phyloP scores from a whole-genome alignment of 2,113 vertebrate species.

The Lipophrys pholis region DNA sequence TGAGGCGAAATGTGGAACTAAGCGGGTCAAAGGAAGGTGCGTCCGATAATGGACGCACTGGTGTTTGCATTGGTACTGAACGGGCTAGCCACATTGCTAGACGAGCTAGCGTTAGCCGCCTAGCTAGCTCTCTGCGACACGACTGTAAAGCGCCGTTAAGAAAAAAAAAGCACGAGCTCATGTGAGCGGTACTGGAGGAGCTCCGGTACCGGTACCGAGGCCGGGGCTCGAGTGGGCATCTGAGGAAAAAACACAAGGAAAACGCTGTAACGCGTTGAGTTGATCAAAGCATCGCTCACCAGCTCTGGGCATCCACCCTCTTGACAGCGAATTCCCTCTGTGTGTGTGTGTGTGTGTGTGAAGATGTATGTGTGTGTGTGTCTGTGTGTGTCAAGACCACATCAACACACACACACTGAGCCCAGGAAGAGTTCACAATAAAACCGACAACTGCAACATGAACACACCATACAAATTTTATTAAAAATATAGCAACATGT shows the following conservation, averaged over 20 bases:
- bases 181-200: background rate
- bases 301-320: constrained; percentile 84
- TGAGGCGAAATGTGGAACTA: background rate
- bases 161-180: constrained; percentile 13
- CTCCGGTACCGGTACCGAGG: background rate
- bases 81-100: constrained; percentile 63
- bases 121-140: constrained; percentile 78
- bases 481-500: too few species aligned
- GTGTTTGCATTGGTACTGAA: constrained; percentile 28
- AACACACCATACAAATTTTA: too few species aligned
- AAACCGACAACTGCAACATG: too few species aligned
- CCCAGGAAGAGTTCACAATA: too few species aligned
- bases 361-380: too few species aligned
- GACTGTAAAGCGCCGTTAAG: constrained; percentile 31
- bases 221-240: background rate
- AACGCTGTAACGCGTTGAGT: constrained; percentile 44
- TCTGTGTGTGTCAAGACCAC: too few species aligned
- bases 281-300: constrained; percentile 81
- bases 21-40: background rate
- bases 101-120: constrained; percentile 62
- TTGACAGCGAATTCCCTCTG: constrained; percentile 84
- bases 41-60: constrained; percentile 64
- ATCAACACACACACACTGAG: too few species aligned
- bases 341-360: too few species aligned
- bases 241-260: constrained; percentile 24